These are phyloP conservation scores for Cerastis rubricosa DNA, from an alignment of 2,888 invertebrate genomes.

Conservation along the genomic window DNA sequence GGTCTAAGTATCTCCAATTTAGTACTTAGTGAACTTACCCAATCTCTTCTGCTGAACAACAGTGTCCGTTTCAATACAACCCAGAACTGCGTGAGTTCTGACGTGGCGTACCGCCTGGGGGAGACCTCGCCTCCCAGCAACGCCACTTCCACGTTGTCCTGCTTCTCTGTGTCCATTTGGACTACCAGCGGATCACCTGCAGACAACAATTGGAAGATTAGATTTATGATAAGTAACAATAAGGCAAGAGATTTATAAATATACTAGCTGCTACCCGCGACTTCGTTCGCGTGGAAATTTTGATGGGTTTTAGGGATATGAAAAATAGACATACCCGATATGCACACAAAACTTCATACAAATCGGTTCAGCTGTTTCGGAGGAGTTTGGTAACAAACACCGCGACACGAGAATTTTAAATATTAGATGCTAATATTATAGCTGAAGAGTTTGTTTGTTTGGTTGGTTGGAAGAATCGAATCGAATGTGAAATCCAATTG, in stretches of 20 bases:
- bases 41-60: constrained; percentile 96
- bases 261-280: too few relatives aligned
- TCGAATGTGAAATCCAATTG: too few relatives aligned
- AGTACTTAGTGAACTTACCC: constrained; percentile 90
- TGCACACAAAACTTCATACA: too few relatives aligned
- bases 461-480: too few relatives aligned
- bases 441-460: too few relatives aligned
- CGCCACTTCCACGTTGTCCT: constrained; percentile 93
- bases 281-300: too few relatives aligned
- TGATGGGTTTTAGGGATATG: too few relatives aligned
- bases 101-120: constrained; percentile 95
- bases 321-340: too few relatives aligned
- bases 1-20: not conserved
- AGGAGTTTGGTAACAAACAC: too few relatives aligned
- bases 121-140: constrained; percentile 92
- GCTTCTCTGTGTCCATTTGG: constrained; percentile 92
- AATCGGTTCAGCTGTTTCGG: too few relatives aligned
- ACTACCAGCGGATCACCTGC: constrained; percentile 90
- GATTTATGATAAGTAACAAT: constrained; percentile 13
- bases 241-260: not conserved
- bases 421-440: too few relatives aligned
- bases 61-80: constrained; percentile 96
- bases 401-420: too few relatives aligned
- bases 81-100: constrained; percentile 96
- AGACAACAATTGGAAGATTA: constrained; percentile 42